phyloP scores from a whole-genome alignment of 37 sponge, comb jelly and placozoan genomes.

The Cladorhizidae sp. region DNA sequence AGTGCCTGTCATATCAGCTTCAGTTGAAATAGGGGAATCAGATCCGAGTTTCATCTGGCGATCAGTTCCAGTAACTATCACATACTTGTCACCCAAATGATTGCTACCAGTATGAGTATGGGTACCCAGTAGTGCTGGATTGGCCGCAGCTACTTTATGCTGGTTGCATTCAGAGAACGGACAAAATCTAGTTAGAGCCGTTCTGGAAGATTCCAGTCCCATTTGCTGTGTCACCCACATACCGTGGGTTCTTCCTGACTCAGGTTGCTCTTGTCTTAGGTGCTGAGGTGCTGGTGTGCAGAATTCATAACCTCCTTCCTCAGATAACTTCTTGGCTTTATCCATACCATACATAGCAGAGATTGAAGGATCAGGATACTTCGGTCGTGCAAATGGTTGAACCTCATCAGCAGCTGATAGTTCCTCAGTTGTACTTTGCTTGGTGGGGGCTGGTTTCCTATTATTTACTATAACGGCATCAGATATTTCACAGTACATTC shows the following conservation, averaged over 20 bases:
- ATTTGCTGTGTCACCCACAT: neutral
- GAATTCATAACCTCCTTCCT: constrained; percentile 9
- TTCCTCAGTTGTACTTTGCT: too few species aligned
- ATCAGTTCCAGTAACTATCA: constrained; percentile 22
- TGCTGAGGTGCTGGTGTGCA: neutral
- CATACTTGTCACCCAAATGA: constrained; percentile 17
- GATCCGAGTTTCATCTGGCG: neutral
- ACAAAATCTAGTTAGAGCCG: neutral
- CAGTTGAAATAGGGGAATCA: neutral
- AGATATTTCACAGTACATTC: constrained; percentile 22
- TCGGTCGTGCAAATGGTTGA: neutral
- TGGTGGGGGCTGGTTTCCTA: neutral
- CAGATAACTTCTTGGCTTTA: constrained; percentile 8
- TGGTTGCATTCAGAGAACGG: neutral
- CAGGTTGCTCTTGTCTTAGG: neutral
- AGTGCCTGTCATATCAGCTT: too few species aligned
- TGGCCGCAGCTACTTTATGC: neutral
- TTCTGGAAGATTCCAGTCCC: neutral
- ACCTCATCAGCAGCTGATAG: neutral
- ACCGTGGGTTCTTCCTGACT: too few species aligned
- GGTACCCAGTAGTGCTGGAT: neutral
- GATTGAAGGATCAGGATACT: neutral
- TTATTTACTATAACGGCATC: neutral
- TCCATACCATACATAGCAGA: neutral
- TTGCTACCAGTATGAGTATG: neutral